Percentiles rank a stretch among this genome's conserved stretches.
phyloP scores from a whole-genome alignment of 2,888 invertebrate genomes.

The Molorchus minor region DNA sequence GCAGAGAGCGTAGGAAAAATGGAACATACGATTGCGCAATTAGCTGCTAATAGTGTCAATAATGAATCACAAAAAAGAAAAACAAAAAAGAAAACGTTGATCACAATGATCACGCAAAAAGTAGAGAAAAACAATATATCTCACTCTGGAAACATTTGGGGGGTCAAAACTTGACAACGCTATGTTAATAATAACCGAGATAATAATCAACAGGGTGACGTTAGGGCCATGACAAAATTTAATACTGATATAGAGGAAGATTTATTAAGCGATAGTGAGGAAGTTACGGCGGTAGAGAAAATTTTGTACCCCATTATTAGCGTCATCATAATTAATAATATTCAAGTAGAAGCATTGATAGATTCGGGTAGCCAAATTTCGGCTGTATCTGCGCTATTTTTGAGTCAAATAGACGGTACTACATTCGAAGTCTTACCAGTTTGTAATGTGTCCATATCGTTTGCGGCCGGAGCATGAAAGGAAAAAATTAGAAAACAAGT shows the following conservation, averaged over 20 bases:
- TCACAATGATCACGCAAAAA: no score
- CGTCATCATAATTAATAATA: no score
- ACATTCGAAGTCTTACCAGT: neutral
- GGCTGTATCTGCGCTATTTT: neutral
- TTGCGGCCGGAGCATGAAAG: neutral
- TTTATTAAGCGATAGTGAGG: no score
- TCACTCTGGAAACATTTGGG: neutral
- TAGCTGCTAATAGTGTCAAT: no score
- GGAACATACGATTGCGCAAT: no score
- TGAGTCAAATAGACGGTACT: neutral
- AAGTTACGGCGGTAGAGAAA: no score
- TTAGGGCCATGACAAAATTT: no score
- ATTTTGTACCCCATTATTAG: no score
- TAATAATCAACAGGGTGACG: neutral
- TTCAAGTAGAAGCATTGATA: neutral
- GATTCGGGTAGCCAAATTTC: neutral
- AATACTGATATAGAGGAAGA: no score
- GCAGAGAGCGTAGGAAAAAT: no score
- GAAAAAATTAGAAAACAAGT: neutral
- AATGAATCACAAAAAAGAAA: no score
- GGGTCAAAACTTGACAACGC: neutral
- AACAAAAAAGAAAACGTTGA: no score
- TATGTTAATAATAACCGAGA: neutral
- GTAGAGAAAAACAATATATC: neutral
- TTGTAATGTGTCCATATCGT: neutral